phyloP scores from a whole-genome alignment of 1,140 invertebrate genomes.

The Bombus affinis region DNA sequence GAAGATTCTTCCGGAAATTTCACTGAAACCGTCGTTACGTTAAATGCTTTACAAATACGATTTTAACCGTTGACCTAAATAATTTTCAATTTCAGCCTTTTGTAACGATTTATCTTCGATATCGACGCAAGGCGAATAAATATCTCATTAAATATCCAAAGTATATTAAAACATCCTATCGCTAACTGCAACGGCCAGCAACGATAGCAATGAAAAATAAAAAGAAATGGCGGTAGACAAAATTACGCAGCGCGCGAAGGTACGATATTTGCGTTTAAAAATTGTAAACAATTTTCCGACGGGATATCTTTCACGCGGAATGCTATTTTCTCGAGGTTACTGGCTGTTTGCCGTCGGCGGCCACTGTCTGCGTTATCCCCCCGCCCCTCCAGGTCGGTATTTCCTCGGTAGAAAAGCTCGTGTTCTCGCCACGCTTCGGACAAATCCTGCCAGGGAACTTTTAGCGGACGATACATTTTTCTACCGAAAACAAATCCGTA shows the following conservation, averaged over 20 bases:
- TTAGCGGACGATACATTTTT: constrained; percentile 45
- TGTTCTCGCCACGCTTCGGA: constrained; percentile 75
- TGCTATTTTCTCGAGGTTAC: constrained; percentile 56
- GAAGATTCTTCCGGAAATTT: constrained; percentile 16
- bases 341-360: constrained; percentile 54
- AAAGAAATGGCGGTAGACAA: background rate
- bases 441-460: constrained; percentile 78
- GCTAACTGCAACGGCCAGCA: fast-evolving
- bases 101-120: fast-evolving
- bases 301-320: constrained; percentile 52
- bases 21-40: constrained; percentile 8
- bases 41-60: constrained; percentile 5
- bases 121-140: too few species aligned
- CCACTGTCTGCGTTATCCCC: constrained; percentile 45
- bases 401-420: constrained; percentile 66
- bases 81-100: background rate
- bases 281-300: constrained; percentile 49
- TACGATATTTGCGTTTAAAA: constrained; percentile 21
- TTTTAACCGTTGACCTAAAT: background rate
- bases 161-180: background rate
- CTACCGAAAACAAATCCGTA: constrained; percentile 20
- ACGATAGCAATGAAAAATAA: background rate
- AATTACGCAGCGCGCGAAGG: background rate
- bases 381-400: constrained; percentile 66
- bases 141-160: too few species aligned